Conservation (phyloP, 1,140 invertebrate species). For the Drosophila nasuta region DNA sequence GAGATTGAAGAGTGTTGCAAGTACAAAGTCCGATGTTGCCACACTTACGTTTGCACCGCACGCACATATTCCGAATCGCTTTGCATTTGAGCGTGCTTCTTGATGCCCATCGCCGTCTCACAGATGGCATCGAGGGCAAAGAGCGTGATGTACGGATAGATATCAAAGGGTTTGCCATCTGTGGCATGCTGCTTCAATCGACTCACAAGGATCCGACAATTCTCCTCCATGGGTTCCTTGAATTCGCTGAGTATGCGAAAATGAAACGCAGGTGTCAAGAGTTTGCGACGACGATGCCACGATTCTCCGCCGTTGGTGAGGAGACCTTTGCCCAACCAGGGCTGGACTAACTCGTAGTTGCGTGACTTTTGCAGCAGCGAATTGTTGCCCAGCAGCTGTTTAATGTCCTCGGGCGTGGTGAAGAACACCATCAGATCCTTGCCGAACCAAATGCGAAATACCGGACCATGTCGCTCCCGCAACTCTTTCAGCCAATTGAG, state of each 20-base stretch:
- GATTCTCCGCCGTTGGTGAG: conserved; percentile 89
- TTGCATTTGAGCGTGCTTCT: conserved; percentile 87
- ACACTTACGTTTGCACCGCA: conserved; percentile 84
- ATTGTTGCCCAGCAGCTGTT: conserved; percentile 88
- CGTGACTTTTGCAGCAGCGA: conserved; percentile 85
- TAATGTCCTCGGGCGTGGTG: conserved; percentile 74
- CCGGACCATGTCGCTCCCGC: conserved; percentile 59
- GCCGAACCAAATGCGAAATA: conserved; percentile 82
- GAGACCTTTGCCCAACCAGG: conserved; percentile 89
- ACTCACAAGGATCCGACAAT: conserved; percentile 82
- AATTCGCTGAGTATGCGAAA: conserved; percentile 94
- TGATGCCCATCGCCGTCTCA: conserved; percentile 93
- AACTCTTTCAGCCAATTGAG: conserved; percentile 65
- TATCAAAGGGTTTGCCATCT: conserved; percentile 85
- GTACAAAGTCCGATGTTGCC: background rate
- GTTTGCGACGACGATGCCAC: conserved; percentile 92
- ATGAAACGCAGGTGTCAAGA: conserved; percentile 95
- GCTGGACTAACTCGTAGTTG: conserved; percentile 86
- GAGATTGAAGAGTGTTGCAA: background rate
- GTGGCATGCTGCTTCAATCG: conserved; percentile 60
- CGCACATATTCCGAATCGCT: conserved; percentile 88
- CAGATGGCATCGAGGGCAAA: conserved; percentile 93
- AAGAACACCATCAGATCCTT: conserved; percentile 79
- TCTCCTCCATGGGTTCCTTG: conserved; percentile 87
- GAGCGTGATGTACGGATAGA: conserved; percentile 89